Evolutionary conservation across 2,113 vertebrate species (phyloP), one percentile per base, ranked within the genome.

Genomic region (Ptilonorhynchus violaceus): DNA sequence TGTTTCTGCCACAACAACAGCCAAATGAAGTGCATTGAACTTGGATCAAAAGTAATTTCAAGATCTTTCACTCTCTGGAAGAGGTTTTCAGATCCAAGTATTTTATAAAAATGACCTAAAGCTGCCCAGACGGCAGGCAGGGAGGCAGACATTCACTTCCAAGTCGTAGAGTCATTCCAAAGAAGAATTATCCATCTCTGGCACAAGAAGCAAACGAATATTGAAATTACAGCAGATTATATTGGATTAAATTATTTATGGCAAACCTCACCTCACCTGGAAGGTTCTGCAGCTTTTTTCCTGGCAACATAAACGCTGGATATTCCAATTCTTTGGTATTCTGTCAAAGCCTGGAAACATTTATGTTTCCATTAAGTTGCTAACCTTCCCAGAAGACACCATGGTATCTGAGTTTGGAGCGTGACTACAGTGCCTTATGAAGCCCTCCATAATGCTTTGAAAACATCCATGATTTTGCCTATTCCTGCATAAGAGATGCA

Each of bases 201-300:
- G 95, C 94, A 83, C 86, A 50, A 72, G 42, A 56, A 92, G 53
- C 49, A 81, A 91, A 94, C 35, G 76, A 94, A 92, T 94, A 94
- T 87, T 94, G 92, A 93, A 96, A 96, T 97, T 96, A 97, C 80
- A 92, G 96, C 83, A 89, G 91, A 97, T 95, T 95, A 96, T 94
- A 96, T 66, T 92, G 80, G 92, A 97, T 97, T 97, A 96, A 95
- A 97, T 96, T 88, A 96, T 96, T 96, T 81, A 97, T 96, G 96
- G 91, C 96, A 95, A 95, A 81, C 69, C 76, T 91, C 92, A 63
- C 84, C 92, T 95, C 92, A 95, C 96, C 96, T 97, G 95, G 94
- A 97, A 97, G 83, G 86, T 76, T 94, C 88, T 82, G 56, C 80
- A 93, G 88, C 89, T 93, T 94, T 97, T 96, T 97, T 95, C 94